A percentile compares a stretch with the other conserved stretches of the same genome.
Evolutionary conservation across 2,797 vertebrate species (phyloP).

Genomic region (Tolypeutes matacus): DNA sequence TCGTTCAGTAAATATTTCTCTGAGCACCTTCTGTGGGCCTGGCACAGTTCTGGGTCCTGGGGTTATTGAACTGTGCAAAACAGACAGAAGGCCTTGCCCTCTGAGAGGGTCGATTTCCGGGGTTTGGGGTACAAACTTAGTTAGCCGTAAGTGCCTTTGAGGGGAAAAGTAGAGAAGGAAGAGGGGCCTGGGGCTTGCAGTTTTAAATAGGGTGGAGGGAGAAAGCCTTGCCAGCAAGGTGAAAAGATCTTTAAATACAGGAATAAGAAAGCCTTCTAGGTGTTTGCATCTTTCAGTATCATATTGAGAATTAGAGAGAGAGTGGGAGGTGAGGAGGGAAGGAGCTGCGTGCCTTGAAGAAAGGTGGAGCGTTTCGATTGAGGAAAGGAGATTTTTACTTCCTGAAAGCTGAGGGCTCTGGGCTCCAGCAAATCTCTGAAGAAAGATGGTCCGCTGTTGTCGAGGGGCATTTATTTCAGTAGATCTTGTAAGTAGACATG

Average conservation of each 20-base stretch:
- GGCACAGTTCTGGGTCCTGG: too few species aligned
- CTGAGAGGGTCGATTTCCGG: accelerated
- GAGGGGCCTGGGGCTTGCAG: not conserved
- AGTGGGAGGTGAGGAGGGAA: not conserved
- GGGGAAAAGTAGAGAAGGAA: not conserved
- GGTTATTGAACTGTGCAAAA: not conserved
- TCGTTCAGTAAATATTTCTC: too few species aligned
- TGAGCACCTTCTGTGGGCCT: not conserved
- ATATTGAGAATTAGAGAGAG: not conserved
- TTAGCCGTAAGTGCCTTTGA: not conserved
- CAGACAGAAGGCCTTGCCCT: not conserved
- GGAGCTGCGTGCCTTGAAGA: accelerated
- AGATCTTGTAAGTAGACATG: not conserved
- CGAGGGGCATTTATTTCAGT: not conserved
- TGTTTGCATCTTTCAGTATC: accelerated
- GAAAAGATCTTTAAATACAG: not conserved
- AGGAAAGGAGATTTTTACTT: not conserved
- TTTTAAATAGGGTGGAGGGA: not conserved
- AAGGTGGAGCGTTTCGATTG: not conserved
- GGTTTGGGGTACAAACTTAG: not conserved
- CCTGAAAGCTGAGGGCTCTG: not conserved
- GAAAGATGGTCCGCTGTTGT: not conserved
- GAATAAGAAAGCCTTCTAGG: not conserved
- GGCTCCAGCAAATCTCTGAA: not conserved
- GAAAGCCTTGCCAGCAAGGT: not conserved